These are phyloP conservation scores for Platysteira castanea DNA, from an alignment of 2,113 vertebrate genomes.

Conservation along the genomic window DNA sequence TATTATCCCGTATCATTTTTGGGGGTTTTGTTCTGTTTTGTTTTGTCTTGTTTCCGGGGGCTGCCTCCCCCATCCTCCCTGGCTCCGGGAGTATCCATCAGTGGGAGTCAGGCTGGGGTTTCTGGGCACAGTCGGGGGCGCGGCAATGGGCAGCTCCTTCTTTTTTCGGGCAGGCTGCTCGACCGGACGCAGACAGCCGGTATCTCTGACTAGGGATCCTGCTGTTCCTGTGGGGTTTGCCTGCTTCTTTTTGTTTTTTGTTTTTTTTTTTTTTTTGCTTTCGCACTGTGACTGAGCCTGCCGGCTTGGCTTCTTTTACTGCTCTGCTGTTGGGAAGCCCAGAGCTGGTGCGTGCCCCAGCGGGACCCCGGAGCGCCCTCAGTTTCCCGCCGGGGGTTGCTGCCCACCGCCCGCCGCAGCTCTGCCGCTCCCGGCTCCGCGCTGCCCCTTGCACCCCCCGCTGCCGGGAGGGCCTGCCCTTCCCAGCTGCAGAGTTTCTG, in stretches of 20 bases:
- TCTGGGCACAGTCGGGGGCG: fast-evolving
- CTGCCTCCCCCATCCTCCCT: neutral
- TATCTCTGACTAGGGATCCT: neutral
- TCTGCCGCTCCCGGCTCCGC: neutral
- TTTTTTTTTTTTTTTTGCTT: neutral
- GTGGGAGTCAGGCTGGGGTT: neutral
- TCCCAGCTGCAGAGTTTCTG: neutral
- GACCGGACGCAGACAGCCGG: fast-evolving
- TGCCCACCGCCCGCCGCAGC: neutral
- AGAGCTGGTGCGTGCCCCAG: neutral
- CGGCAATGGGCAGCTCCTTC: neutral
- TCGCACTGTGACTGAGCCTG: neutral
- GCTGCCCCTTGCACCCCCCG: neutral
- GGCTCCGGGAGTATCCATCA: neutral
- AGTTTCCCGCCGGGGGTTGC: neutral
- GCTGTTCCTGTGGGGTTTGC: neutral
- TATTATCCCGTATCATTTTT: neutral
- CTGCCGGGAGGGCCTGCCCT: neutral
- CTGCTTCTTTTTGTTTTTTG: neutral
- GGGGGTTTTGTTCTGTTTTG: neutral
- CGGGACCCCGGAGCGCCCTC: neutral
- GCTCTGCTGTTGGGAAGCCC: neutral
- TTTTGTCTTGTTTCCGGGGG: neutral
- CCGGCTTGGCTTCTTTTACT: neutral
- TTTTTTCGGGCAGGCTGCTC: neutral